Evolutionary conservation across 2,888 invertebrate genomes (phyloP), one percentile per base, ranked within the genome.

Genomic region (Scotopteryx bipunctaria): DNA sequence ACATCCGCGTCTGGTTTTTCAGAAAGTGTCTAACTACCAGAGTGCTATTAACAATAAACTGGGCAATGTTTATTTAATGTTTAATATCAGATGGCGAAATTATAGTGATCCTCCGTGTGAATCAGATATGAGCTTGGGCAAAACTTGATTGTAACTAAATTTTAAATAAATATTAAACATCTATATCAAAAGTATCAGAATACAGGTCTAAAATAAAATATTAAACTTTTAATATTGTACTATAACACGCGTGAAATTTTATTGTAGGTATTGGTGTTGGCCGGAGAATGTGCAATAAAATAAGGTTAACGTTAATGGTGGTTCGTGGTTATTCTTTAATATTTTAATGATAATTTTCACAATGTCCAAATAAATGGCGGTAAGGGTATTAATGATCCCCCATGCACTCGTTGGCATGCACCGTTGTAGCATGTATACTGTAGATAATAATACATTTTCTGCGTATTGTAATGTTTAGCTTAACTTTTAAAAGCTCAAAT

Each of bases 331-430:
- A 32, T 23, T 8, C 16, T 5, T 6, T 8, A 33, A 52, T 37
- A 48, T 59, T 57, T 63, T 61, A 70, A 78, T 86, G 89, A 84
- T 89, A 89, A 89, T 90, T 89, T 88, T 89, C 89, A 87, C 88
- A 67, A 85, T 88, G 88, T 87, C 88, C 88, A 87, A 86, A 72
- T 61, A 43, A 71, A 83, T 83, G 89, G 88, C 83, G 77, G 75
- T 76, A 86, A 87, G 88, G 89, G 84, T 88, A 84, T 21, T 58
- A 57, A 58, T 46, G 76, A 78, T 82, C 82, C 83, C 83, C 83
- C 80, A 71, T 67, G 78, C 88, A 89, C 86, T 86, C 71, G 89
- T 90, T 89, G 72, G 67, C 60, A 73, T 73, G 89, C 87, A 90
- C 88, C 62, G 33, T 54, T 57, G 27, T 53, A 48, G 42, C 42